These are phyloP conservation scores for Nannobrachium achirus DNA, from an alignment of 2,113 vertebrate genomes.

Conservation along the genomic window DNA sequence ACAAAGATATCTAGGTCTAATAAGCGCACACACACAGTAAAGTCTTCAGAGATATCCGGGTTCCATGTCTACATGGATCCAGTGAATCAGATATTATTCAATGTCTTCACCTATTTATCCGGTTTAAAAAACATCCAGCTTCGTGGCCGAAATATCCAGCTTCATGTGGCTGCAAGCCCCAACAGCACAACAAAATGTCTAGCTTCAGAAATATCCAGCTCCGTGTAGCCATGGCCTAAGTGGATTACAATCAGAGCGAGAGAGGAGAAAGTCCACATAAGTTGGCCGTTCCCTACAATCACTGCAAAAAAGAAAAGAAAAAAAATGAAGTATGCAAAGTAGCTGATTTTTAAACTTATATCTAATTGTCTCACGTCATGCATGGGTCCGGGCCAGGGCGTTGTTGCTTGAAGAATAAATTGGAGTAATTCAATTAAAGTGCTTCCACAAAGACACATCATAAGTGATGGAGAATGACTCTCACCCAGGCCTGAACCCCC, in stretches of 20 bases:
- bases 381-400: conserved; percentile 94
- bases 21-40: too few species aligned
- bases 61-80: too few species aligned
- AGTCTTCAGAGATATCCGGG: too few species aligned
- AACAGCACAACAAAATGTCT: too few species aligned
- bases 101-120: too few species aligned
- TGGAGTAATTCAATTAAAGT: conserved; percentile 99
- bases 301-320: conserved; percentile 54
- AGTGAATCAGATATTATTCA: too few species aligned
- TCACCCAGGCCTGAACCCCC: conserved; percentile 97
- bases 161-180: too few species aligned
- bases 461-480: conserved; percentile 97
- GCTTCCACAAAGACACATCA: conserved; percentile 97
- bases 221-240: too few species aligned
- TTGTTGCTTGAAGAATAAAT: conserved; percentile 99
- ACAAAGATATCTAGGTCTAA: too few species aligned
- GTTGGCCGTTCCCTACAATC: conserved; percentile 51
- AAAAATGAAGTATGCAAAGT: conserved; percentile 89
- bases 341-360: conserved; percentile 92
- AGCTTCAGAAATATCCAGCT: too few species aligned
- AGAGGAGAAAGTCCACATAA: conserved; percentile 36
- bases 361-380: conserved; percentile 98
- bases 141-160: too few species aligned
- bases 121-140: too few species aligned
- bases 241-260: conserved; percentile 27